Conservation (phyloP, 2,113 vertebrate genomes). For the Micromys minutus region DNA sequence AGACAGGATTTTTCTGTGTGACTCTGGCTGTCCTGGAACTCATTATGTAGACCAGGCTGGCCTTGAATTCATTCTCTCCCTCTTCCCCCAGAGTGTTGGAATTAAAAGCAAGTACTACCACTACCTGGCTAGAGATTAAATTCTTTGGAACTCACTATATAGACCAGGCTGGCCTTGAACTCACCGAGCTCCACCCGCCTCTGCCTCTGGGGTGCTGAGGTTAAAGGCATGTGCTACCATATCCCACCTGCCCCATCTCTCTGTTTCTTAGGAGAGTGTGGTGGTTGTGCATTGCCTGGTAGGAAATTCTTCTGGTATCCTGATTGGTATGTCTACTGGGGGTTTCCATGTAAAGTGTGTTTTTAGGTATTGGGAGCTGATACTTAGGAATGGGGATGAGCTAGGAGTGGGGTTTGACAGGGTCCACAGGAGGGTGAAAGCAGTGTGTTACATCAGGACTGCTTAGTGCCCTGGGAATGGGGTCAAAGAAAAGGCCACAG, state of each 20-base stretch:
- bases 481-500: neutral
- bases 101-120: no score
- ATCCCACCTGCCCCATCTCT: neutral
- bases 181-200: neutral
- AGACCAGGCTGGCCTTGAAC: neutral
- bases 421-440: neutral
- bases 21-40: neutral
- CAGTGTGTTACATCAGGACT: neutral
- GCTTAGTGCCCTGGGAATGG: neutral
- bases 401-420: neutral
- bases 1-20: neutral
- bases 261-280: neutral
- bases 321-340: neutral
- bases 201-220: neutral
- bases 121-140: no score
- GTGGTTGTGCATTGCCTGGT: neutral
- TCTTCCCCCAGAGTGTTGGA: neutral
- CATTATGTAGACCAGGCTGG: neutral
- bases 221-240: neutral
- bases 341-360: neutral
- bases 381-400: neutral
- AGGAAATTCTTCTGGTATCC: neutral
- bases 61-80: neutral
- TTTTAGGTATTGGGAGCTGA: neutral
- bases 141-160: neutral